Evolutionary conservation across 2,797 vertebrate species (phyloP).

Genomic region (Labroides dimidiatus): DNA sequence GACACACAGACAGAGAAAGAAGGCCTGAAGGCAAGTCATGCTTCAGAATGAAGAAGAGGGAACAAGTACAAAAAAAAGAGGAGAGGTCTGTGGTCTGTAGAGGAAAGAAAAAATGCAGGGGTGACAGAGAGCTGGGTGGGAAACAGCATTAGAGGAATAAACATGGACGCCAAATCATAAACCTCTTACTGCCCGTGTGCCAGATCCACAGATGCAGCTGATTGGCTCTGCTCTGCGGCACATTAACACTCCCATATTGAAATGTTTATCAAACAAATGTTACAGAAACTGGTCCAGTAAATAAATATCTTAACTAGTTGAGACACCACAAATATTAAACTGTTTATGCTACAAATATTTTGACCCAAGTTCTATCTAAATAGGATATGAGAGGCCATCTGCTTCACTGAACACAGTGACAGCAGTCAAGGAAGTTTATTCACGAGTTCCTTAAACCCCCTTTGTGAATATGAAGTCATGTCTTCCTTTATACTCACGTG

Average conservation of each 20-base stretch:
- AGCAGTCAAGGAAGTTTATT: not conserved
- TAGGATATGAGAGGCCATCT: conserved; percentile 3
- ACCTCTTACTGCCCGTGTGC: conserved; percentile 50
- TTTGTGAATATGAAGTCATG: not conserved
- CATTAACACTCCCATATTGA: conserved; percentile 65
- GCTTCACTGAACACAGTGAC: not conserved
- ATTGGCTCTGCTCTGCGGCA: conserved; percentile 48
- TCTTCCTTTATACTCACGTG: not conserved
- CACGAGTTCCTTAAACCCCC: too few relatives aligned
- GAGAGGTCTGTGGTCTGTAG: conserved; percentile 31
- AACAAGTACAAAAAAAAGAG: conserved; percentile 26
- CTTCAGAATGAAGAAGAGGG: conserved; percentile 36
- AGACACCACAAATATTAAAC: conserved; percentile 23
- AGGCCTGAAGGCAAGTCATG: conserved; percentile 32
- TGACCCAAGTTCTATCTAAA: conserved; percentile 10
- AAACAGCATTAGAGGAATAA: conserved; percentile 49
- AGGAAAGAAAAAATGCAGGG: conserved; percentile 29
- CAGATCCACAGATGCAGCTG: conserved; percentile 68
- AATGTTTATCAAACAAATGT: conserved; percentile 69
- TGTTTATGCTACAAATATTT: conserved; percentile 4
- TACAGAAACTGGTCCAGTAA: conserved; percentile 40
- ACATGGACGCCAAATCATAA: conserved; percentile 57
- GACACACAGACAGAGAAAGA: conserved; percentile 46
- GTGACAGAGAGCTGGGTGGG: conserved; percentile 41
- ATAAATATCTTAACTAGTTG: conserved; percentile 23